Conservation (phyloP, 2,113 vertebrate species). For the Zonotrichia leucophrys region DNA sequence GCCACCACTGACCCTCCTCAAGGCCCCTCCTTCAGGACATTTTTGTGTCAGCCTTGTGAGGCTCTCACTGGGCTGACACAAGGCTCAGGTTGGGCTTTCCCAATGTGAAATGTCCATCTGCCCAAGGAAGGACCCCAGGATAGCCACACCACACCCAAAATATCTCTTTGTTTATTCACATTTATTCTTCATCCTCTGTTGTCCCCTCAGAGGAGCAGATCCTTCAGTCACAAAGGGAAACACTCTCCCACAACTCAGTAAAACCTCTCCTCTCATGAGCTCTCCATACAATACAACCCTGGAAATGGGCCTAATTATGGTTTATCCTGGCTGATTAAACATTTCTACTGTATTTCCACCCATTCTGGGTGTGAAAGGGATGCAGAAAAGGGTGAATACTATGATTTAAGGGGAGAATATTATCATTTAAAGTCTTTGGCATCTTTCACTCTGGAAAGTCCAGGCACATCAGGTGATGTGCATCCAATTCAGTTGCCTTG, state of each 20-base stretch:
- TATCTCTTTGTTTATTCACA: not conserved
- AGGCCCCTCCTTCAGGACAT: not conserved
- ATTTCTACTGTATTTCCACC: not conserved
- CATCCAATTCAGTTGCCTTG: not conserved
- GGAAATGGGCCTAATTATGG: not conserved
- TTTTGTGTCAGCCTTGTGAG: not conserved
- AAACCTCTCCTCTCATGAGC: not conserved
- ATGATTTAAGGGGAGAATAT: not conserved
- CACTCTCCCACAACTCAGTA: not conserved
- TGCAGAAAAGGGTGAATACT: not conserved
- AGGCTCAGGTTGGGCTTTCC: not conserved
- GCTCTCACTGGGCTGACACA: not conserved
- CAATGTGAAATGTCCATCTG: not conserved
- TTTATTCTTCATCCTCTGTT: not conserved
- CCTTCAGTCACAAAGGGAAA: not conserved
- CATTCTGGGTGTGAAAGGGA: not conserved
- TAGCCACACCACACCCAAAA: not conserved
- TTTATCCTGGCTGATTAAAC: not conserved
- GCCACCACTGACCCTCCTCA: not conserved
- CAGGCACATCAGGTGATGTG: accelerated
- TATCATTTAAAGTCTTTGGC: not conserved
- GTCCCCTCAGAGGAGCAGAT: not conserved
- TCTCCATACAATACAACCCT: not conserved
- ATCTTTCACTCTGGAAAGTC: not conserved
- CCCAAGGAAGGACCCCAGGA: not conserved